phyloP scores from a whole-genome alignment of 2,113 vertebrate genomes.

The Oreotrochilus melanogaster region DNA sequence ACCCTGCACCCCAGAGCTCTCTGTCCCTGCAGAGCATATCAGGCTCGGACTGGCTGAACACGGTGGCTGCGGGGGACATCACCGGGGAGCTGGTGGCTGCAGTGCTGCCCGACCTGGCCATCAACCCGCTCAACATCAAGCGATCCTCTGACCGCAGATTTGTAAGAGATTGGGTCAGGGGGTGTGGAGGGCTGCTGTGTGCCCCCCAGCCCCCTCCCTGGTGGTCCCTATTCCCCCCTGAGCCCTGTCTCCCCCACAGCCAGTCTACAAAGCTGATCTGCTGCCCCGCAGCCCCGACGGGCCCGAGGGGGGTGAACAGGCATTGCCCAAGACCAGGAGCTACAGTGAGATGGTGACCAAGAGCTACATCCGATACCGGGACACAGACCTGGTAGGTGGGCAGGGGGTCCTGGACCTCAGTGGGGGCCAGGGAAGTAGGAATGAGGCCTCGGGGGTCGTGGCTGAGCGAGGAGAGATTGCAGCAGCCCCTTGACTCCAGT shows the following conservation, averaged over 20 bases:
- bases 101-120: conserved; percentile 80
- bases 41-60: conserved; percentile 91
- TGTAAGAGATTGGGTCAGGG: conserved; percentile 74
- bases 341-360: conserved; percentile 82
- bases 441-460: neutral
- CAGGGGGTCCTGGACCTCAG: neutral
- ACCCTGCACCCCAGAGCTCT: fast-evolving
- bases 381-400: conserved; percentile 86
- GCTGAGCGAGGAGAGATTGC: neutral
- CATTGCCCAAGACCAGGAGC: conserved; percentile 64
- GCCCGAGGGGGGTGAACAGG: neutral
- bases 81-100: conserved; percentile 87
- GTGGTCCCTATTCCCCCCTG: neutral
- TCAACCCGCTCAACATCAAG: conserved; percentile 79
- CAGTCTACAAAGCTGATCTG: conserved; percentile 86
- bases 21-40: conserved; percentile 85
- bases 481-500: fast-evolving
- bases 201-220: too few species aligned
- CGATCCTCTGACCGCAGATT: conserved; percentile 86
- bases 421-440: fast-evolving
- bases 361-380: conserved; percentile 83
- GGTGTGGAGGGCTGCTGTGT: too few species aligned
- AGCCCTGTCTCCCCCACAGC: conserved; percentile 72
- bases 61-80: conserved; percentile 82
- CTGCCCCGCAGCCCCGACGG: conserved; percentile 49